phyloP scores from a whole-genome alignment of 2,888 invertebrate species.

The Troides helena region DNA sequence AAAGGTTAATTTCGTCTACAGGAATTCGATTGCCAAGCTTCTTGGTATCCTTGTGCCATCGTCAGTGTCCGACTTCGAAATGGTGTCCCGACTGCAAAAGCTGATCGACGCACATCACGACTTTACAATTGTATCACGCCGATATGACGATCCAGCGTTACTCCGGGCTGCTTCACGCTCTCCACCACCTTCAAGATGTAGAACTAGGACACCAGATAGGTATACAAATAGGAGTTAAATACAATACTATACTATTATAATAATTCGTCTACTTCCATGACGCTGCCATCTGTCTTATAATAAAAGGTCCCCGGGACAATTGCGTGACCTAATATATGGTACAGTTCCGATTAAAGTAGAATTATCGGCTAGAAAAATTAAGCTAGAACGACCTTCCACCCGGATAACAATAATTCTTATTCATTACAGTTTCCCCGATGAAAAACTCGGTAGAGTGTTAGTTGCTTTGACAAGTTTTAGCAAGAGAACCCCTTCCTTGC shows the following conservation, averaged over 20 bases:
- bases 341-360: too few relatives aligned
- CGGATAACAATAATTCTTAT: too few relatives aligned
- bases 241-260: not conserved
- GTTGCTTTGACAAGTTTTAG: too few relatives aligned
- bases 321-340: too few relatives aligned
- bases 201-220: constrained; percentile 80
- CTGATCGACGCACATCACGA: constrained; percentile 92
- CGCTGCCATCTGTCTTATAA: too few relatives aligned
- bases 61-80: constrained; percentile 87
- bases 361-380: too few relatives aligned
- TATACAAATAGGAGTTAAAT: constrained; percentile 29
- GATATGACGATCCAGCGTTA: constrained; percentile 75
- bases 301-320: too few relatives aligned
- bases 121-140: constrained; percentile 89
- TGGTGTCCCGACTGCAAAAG: constrained; percentile 89
- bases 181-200: constrained; percentile 69
- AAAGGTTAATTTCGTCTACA: constrained; percentile 38
- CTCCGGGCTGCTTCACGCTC: constrained; percentile 72
- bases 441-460: too few relatives aligned
- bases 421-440: too few relatives aligned
- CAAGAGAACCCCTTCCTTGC: too few relatives aligned
- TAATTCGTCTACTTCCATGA: not conserved
- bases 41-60: constrained; percentile 83
- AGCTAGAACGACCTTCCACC: too few relatives aligned
- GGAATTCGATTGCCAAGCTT: constrained; percentile 86